Percentiles rank a stretch among this genome's conserved stretches.
Evolutionary conservation across 2,797 vertebrate genomes (phyloP).

Genomic region (Cryptoprocta ferox): DNA sequence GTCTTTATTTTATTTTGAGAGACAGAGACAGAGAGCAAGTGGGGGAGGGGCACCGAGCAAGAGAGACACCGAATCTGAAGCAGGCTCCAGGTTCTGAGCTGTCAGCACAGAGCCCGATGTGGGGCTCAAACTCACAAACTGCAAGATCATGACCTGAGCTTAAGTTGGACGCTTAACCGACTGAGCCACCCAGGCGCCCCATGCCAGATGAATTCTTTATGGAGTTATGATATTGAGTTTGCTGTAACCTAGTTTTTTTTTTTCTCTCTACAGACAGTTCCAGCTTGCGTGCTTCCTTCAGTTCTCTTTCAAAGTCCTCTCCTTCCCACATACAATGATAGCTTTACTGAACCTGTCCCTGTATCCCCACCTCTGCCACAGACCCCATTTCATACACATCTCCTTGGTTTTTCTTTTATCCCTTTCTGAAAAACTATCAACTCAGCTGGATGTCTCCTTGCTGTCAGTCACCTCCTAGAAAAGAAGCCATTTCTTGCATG

Average conservation of each 20-base stretch:
- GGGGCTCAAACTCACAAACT: no score
- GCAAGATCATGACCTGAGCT: no score
- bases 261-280: not conserved
- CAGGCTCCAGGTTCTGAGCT: no score
- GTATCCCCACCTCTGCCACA: not conserved
- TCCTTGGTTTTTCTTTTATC: not conserved
- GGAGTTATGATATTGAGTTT: not conserved
- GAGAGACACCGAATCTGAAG: no score
- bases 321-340: not conserved
- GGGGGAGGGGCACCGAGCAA: no score
- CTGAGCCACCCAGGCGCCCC: no score
- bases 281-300: not conserved
- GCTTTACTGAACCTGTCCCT: not conserved
- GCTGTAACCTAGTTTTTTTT: not conserved
- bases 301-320: not conserved
- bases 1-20: no score
- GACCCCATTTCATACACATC: not conserved
- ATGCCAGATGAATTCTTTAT: not conserved
- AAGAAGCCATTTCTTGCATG: not conserved
- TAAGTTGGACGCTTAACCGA: no score
- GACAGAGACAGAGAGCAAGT: no score
- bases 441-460: not conserved
- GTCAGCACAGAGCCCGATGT: no score
- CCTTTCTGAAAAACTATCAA: not conserved
- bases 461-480: not conserved